Base-by-base conservation (phyloP, 1,140 invertebrate species). In the Galleria mellonella region DNA sequence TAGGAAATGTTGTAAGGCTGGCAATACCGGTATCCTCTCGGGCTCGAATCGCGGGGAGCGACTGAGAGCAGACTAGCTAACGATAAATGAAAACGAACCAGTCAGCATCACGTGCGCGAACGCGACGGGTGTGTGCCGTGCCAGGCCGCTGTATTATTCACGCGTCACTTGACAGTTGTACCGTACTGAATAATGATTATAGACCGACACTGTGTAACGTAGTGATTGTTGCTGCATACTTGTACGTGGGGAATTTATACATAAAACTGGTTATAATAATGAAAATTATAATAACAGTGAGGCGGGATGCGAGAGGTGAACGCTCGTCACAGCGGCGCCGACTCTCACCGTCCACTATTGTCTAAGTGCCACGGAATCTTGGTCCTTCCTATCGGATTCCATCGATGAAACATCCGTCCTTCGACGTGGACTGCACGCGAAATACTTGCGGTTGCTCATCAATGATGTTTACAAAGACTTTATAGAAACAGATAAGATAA, bases 351-450 rank as follows among this genome's bases (percentile, higher is more conserved):
- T 68, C 62, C 68, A 74, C 71, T 82, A 84, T 84, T 83, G 78
- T 84, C 74, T 81, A 72, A 78, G 74, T 78, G 77, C 70, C 73
- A 72, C 78, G 76, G 76, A 77, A 79, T 83, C 76, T 84, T 83
- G 72, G 78, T 82, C 72, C 78, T 81, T 78, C 75, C 64, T 78
- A 77, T 75, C 71, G 71, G 66, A 82, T 78, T 76, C 74, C 76
- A 68, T 70, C 67, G 69, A 64, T 71, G 74, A 71, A 67, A 75
- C 70, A 79, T 79, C 65, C 72, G 70, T 60, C 41, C 65, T 47
- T 63, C 44, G 55, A 69, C 64, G 62, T 64, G 66, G 65, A 55
- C 57, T 60, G 68, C 62, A 68, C 64, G 70, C 72, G 56, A 79
- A 82, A 72, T 65, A 49, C 49, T 62, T 41, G 54, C 49, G 56